Base-by-base conservation (phyloP, 1,140 invertebrate genomes). In the Trinorchestia longiramus region DNA sequence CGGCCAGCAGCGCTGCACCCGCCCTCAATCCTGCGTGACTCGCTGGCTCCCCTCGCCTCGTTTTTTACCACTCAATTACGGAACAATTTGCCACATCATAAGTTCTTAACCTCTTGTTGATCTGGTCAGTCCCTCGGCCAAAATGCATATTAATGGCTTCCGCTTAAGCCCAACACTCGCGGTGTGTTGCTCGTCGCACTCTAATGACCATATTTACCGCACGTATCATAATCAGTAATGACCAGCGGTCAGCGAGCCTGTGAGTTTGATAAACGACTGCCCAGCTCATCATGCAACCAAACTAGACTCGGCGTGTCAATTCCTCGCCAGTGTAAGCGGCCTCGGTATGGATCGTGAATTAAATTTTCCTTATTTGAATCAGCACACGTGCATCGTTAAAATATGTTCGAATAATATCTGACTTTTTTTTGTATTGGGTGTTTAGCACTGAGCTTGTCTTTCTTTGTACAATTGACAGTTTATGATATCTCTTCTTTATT, bases 41-140 rank as follows among this genome's bases (percentile, higher is more conserved):
- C 92, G 92, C 44, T 8, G 0, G 41, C 92, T 94, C 92, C 92
- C 92, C 92, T 94, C 92, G 44, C 36, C 92, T 94, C 92, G 92
- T 94, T 94, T 94, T 94, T 94, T 94, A 94, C 92, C 92, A 94
- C 92, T 94, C 92, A 94, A 94, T 94, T 94, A 94, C 92, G 43
- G 36, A 94, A 94, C 92, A 94, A 94, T 94, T 94, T 94, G 44
- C 92, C 92, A 94, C 92, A 47, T 94, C 92, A 94, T 94, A 94
- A 94, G 92, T 94, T 94, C 92, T 94, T 94, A 94, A 94, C 92
- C 92, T 94, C 92, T 94, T 43, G 92, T 94, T 94, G 92, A 94
- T 47, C 92, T 94, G 92, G 92, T 47, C 92, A 94, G 92, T 94
- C 92, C 92, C 43, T 42, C 44, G 36, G 92, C 43, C 44, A 44